Evolutionary conservation across 2,888 invertebrate species (phyloP), one percentile per base, ranked within the genome.

Genomic region (Hyles lineata): DNA sequence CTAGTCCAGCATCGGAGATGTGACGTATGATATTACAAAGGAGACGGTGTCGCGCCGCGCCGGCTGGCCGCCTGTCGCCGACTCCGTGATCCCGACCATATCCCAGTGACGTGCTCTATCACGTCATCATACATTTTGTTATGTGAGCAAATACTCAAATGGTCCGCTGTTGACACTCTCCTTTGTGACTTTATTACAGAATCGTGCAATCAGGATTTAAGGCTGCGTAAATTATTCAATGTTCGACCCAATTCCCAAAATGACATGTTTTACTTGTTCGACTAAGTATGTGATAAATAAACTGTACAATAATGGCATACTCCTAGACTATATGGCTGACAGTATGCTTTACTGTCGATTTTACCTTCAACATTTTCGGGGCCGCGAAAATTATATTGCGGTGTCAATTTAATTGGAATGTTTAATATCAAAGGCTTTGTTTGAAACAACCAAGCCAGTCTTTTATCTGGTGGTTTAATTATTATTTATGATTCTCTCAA

Each of bases 11-110:
- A 1, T 43, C n/a, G 32, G 3, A 15, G 21, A 4, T 11, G 21
- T 43, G 63, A 60, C 60, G 60, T 60, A 60, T 60, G 60, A 60
- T n/a, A 35, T n/a, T 32, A 35, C 19, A 35, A 70, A 70, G 21
- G 75, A 73, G 73, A 70, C 73, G 9, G 15, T 19, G 76, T 25
- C 74, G 79, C 82, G 83, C 84, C 86, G 78, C 80, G 83, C 83
- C 73, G 86, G 82, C 83, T 85, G 78, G 72, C 58, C 67, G 73
- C 59, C 61, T 72, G 80, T 70, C 80, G 84, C 78, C 80, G 70
- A 76, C 79, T 80, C 82, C 62, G 50, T 71, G 43, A 43, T 43
- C 61, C 19, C 61, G 21, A 29, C 23, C 23, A 43, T 23, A 15
- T 43, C 67, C 67, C 43, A 43, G 23, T 79, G 75, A 77, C 77